These are phyloP conservation scores for Oreochromis spilurus DNA, from an alignment of 2,113 vertebrate species.

Conservation along the genomic window DNA sequence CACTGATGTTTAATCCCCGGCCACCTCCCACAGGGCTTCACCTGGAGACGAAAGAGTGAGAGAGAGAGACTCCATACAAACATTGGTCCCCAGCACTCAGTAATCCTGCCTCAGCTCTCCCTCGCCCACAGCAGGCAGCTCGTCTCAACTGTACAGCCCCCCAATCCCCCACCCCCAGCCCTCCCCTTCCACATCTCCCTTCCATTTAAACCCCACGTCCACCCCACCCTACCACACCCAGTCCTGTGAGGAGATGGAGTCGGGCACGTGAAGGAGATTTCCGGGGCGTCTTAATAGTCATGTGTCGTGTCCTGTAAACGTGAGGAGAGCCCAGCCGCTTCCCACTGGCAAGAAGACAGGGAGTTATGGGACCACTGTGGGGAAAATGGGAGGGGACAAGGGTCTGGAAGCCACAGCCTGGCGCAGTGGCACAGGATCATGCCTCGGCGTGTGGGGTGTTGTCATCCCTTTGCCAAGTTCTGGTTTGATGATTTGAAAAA, in stretches of 20 bases:
- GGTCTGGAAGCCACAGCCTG: background rate
- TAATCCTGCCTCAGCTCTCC: constrained; percentile 18
- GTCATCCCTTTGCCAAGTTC: background rate
- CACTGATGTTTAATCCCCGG: constrained; percentile 86
- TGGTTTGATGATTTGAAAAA: constrained; percentile 25
- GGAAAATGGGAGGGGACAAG: background rate
- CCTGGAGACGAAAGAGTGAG: constrained; percentile 23
- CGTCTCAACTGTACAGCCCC: constrained; percentile 60
- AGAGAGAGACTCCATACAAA: constrained; percentile 13
- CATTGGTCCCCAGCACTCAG: background rate
- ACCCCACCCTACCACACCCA: background rate
- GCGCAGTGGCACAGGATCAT: background rate
- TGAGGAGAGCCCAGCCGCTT: constrained; percentile 16
- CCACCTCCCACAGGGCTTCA: constrained; percentile 14
- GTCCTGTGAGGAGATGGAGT: constrained; percentile 17
- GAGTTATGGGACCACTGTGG: constrained; percentile 17
- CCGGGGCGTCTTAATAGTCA: constrained; percentile 5
- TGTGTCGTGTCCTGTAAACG: constrained; percentile 12
- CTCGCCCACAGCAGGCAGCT: constrained; percentile 27
- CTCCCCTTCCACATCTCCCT: background rate
- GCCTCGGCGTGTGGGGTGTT: background rate
- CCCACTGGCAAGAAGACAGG: background rate
- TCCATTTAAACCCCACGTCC: background rate
- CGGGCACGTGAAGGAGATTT: background rate
- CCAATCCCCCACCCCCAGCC: background rate